These are phyloP conservation scores for Watsonalla cultraria DNA, from an alignment of 2,888 invertebrate species.

Conservation along the genomic window DNA sequence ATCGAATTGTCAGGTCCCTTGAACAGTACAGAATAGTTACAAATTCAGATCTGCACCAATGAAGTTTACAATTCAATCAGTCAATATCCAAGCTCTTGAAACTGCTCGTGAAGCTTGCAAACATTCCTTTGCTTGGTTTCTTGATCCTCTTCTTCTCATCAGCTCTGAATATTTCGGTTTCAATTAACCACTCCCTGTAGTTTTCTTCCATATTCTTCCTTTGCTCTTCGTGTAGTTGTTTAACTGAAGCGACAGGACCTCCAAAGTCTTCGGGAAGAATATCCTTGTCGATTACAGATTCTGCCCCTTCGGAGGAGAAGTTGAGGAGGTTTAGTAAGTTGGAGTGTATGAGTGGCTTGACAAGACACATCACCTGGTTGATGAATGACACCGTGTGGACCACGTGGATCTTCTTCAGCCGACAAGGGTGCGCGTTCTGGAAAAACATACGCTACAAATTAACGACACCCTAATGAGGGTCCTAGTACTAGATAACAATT, in stretches of 20 bases:
- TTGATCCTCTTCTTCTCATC: conserved; percentile 70
- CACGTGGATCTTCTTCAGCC: conserved; percentile 82
- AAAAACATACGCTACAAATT: conserved; percentile 19
- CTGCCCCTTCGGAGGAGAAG: conserved; percentile 76
- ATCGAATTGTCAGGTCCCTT: conserved; percentile 38
- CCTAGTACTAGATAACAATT: background rate
- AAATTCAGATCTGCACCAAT: conserved; percentile 5
- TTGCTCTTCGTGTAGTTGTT: conserved; percentile 77
- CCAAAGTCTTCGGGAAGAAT: conserved; percentile 79
- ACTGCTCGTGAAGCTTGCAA: conserved; percentile 69
- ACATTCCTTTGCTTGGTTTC: conserved; percentile 70
- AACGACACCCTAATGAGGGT: background rate
- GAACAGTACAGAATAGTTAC: conserved; percentile 8
- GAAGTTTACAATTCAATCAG: conserved; percentile 31
- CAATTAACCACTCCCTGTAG: conserved; percentile 81
- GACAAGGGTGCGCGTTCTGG: conserved; percentile 82
- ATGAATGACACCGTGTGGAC: conserved; percentile 83
- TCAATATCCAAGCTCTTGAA: conserved; percentile 73
- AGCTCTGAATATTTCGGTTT: conserved; percentile 77
- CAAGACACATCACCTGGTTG: conserved; percentile 82
- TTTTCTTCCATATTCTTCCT: conserved; percentile 76
- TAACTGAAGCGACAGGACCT: conserved; percentile 74
- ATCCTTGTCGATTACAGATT: conserved; percentile 62
- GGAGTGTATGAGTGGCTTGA: conserved; percentile 81
- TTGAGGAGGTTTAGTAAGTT: conserved; percentile 80